Percentiles rank a stretch among this genome's conserved stretches.
phyloP scores from a whole-genome alignment of 2,113 vertebrate genomes.

The Thunnus thynnus region DNA sequence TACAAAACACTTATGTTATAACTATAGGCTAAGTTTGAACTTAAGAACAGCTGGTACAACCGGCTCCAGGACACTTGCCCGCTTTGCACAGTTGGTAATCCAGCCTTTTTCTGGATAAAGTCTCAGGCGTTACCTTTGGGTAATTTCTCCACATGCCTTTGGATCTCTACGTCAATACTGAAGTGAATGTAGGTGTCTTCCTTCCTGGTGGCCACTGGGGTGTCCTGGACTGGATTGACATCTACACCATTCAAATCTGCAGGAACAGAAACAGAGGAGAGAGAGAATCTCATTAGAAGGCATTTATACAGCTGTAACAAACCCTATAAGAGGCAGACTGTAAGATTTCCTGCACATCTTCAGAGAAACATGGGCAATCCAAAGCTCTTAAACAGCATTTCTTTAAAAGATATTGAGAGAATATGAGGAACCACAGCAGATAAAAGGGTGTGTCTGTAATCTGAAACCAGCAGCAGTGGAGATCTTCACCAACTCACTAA shows the following conservation, averaged over 20 bases:
- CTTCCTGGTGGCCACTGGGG: slow-evolving; percentile 93
- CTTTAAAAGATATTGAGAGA: background rate
- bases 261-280: slow-evolving; percentile 22
- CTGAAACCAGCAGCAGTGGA: slow-evolving; percentile 9
- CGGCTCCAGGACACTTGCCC: no score
- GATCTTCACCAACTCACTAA: background rate
- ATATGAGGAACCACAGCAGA: background rate
- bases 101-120: background rate
- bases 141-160: slow-evolving; percentile 96
- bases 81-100: no score
- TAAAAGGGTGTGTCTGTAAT: slow-evolving; percentile 9
- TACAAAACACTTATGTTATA: no score
- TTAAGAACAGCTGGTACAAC: no score
- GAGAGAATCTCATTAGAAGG: no score
- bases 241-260: slow-evolving; percentile 95
- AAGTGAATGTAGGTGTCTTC: slow-evolving; percentile 98
- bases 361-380: background rate
- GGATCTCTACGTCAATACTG: slow-evolving; percentile 95
- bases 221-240: slow-evolving; percentile 95
- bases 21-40: no score
- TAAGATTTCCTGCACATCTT: no score
- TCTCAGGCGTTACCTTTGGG: slow-evolving; percentile 90
- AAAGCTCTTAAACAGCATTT: background rate
- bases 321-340: no score
- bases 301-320: background rate